phyloP scores from a whole-genome alignment of 2,113 vertebrate species.

The Brevimyrus niger region DNA sequence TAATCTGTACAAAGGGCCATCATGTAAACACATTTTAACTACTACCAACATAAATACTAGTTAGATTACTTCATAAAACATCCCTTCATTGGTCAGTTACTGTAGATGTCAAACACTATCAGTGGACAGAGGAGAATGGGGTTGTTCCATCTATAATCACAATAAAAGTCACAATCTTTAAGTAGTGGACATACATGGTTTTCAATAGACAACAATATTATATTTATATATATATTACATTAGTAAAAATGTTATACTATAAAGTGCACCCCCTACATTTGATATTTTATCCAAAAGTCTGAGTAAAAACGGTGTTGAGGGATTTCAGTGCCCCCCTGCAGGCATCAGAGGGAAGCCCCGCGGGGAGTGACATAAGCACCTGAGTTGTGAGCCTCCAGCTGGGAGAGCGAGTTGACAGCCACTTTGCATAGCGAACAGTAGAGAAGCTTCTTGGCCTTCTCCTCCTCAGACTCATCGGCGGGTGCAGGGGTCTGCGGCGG shows the following conservation, averaged over 20 bases:
- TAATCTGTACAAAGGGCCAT: neutral
- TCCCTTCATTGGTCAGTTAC: neutral
- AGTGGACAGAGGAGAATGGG: neutral
- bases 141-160: neutral
- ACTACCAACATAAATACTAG: neutral
- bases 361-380: constrained; percentile 53
- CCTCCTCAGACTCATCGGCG: constrained; percentile 78
- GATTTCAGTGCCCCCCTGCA: neutral
- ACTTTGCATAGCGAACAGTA: constrained; percentile 99
- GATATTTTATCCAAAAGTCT: neutral
- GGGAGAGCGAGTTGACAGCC: constrained; percentile 92
- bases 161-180: neutral
- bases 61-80: neutral
- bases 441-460: constrained; percentile 92
- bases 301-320: neutral
- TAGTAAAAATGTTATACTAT: neutral
- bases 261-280: neutral
- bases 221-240: neutral
- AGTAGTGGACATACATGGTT: neutral
- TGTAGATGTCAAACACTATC: neutral
- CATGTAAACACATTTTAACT: constrained; percentile 23
- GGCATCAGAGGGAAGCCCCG: neutral
- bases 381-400: constrained; percentile 94
- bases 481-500: constrained; percentile 21
- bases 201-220: neutral